Base-by-base conservation (phyloP, 2,113 vertebrate species). In the Onychostruthus taczanowskii region DNA sequence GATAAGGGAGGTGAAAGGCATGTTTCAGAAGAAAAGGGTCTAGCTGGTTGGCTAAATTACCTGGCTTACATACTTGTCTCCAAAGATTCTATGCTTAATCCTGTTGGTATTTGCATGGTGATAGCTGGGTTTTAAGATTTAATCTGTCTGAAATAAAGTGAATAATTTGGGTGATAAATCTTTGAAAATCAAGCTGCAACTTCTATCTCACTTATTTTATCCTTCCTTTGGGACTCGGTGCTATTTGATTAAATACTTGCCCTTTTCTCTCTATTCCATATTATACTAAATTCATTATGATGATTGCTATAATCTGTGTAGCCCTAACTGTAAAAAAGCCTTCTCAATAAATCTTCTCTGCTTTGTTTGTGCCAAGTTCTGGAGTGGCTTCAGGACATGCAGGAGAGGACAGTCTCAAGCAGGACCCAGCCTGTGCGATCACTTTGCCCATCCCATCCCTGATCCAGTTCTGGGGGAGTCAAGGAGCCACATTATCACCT, bases 161-260 rank as follows among this genome's bases (percentile, higher is more conserved):
- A 94, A 94, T 85, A 82, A 89, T 76, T 49, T 43, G 64, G 43
- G 50, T 22, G 59, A 83, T 86, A 92, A 88, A 66, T 80, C 50
- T 68, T 83, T 53, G 43, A 67, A 87, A 91, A 72, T 85, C 43
- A 90, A 81, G 47, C 33, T 63, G 74, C 56, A 46, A 52, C 18
- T 69, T 39, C 63, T 53, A 3, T 58, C 76, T 83, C 67, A 49
- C 30, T 5, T 1, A 82, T 84, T 90, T 82, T 89, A 75, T 70
- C 62, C 69, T 72, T 61, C 44, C 77, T 78, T 91, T 56, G 67
- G n/a, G 81, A 89, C 47, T 68, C 53, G 53, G 4, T 24, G 31
- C 14, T 94, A 33, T 84, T 94, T 93, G 69, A 92, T 89, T 84
- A 72, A 72, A 84, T 49, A 75, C 31, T 93, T 89, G 52, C 69